Percentiles rank a stretch among this genome's conserved stretches.
phyloP scores from a whole-genome alignment of 1,140 invertebrate genomes.

The Drosophila sechellia region DNA sequence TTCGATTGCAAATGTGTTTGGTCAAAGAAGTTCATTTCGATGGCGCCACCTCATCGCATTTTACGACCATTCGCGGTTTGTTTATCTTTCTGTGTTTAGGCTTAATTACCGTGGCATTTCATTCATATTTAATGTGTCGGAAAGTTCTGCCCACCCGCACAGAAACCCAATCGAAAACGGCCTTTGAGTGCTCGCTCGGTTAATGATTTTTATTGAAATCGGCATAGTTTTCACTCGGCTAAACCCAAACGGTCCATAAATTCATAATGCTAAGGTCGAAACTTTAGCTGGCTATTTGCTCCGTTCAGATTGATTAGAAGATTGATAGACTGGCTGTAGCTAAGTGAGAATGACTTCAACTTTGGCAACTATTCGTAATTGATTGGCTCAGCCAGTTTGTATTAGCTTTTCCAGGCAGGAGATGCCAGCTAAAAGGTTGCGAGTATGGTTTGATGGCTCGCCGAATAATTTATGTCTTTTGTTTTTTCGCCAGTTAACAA shows the following conservation, averaged over 20 bases:
- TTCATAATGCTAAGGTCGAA: conserved; percentile 46
- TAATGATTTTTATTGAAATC: conserved; percentile 66
- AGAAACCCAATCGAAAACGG: conserved; percentile 22
- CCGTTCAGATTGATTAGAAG: conserved; percentile 49
- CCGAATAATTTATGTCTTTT: not conserved
- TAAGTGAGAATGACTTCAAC: conserved; percentile 28
- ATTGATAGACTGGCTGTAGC: conserved; percentile 29
- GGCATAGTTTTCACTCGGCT: conserved; percentile 33
- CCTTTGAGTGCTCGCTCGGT: conserved; percentile 37
- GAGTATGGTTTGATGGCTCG: not conserved
- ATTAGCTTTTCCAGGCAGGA: no score
- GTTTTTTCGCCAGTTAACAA: conserved; percentile 1
- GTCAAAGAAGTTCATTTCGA: conserved; percentile 36
- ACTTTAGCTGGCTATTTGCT: conserved; percentile 33
- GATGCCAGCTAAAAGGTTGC: not conserved
- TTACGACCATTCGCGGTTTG: conserved; percentile 46
- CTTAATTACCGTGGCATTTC: conserved; percentile 51
- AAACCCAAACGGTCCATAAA: conserved; percentile 34
- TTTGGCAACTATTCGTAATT: conserved; percentile 27
- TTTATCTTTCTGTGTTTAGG: conserved; percentile 36
- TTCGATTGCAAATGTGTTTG: conserved; percentile 52
- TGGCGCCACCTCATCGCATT: conserved; percentile 36
- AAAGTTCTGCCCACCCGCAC: conserved; percentile 48
- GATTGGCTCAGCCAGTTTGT: conserved; percentile 14
- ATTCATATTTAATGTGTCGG: conserved; percentile 64